A percentile compares a stretch with the other conserved stretches of the same genome.
phyloP scores from a whole-genome alignment of 2,888 invertebrate genomes.

The Loripinus fragilis region DNA sequence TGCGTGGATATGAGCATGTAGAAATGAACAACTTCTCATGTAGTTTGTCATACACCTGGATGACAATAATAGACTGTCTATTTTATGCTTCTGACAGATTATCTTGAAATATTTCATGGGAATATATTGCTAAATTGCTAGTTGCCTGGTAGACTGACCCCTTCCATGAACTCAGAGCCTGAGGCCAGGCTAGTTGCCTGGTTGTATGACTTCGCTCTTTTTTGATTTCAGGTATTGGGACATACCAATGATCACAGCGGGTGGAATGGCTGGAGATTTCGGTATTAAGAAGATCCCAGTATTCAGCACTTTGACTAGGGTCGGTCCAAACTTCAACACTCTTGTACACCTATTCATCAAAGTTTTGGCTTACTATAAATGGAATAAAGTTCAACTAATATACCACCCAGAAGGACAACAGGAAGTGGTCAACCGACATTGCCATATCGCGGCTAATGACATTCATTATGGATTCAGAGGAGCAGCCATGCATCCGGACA shows the following conservation, averaged over 20 bases:
- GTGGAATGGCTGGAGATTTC: constrained; percentile 81
- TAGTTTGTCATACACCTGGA: no score
- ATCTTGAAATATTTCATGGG: no score
- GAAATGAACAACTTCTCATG: no score
- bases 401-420: constrained; percentile 73
- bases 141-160: no score
- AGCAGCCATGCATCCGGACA: not conserved
- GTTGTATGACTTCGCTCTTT: no score
- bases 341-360: constrained; percentile 62
- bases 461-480: constrained; percentile 67
- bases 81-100: no score
- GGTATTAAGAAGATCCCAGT: constrained; percentile 76
- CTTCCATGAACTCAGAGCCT: no score
- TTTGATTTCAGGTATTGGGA: constrained; percentile 87
- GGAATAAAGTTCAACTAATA: constrained; percentile 67
- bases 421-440: constrained; percentile 65
- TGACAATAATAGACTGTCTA: no score
- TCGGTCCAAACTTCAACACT: constrained; percentile 75
- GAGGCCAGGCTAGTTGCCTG: no score
- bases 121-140: no score
- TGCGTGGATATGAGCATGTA: no score
- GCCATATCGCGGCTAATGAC: constrained; percentile 73
- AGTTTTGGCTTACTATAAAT: constrained; percentile 57
- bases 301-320: constrained; percentile 90
- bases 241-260: constrained; percentile 91